Conservation (phyloP, 2,888 invertebrate species). For the Archips crataeganus region DNA sequence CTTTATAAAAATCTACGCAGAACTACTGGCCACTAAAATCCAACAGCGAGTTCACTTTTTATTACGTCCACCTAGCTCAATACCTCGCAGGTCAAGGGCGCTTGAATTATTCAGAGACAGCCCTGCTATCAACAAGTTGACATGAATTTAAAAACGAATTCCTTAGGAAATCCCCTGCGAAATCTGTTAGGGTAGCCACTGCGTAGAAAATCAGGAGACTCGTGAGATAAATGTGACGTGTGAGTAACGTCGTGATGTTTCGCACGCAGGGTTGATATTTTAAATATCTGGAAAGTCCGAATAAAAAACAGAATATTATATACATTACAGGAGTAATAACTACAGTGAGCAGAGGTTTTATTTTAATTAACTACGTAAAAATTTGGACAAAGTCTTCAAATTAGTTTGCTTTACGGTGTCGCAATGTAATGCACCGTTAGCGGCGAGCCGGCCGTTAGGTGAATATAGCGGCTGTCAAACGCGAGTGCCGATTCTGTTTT, state of each 20-base stretch:
- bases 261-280: no score
- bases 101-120: constrained; percentile 39
- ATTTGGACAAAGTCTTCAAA: no score
- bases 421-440: no score
- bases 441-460: no score
- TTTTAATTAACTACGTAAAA: no score
- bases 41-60: neutral
- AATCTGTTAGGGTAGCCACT: constrained; percentile 23
- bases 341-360: no score
- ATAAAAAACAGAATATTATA: no score
- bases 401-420: no score
- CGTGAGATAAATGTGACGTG: neutral
- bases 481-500: no score
- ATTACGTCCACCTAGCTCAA: neutral
- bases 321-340: no score
- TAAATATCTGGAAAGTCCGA: no score
- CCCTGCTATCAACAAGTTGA: constrained; percentile 42
- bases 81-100: constrained; percentile 23
- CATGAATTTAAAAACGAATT: constrained; percentile 39
- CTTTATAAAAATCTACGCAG: neutral
- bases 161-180: constrained; percentile 9
- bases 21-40: neutral
- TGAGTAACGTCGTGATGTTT: neutral
- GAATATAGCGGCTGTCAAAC: no score
- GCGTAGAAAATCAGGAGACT: constrained; percentile 10